Evolutionary conservation across 1,140 invertebrate species (phyloP), one percentile per base, ranked within the genome.

Genomic region (Aphelenchoides besseyi): DNA sequence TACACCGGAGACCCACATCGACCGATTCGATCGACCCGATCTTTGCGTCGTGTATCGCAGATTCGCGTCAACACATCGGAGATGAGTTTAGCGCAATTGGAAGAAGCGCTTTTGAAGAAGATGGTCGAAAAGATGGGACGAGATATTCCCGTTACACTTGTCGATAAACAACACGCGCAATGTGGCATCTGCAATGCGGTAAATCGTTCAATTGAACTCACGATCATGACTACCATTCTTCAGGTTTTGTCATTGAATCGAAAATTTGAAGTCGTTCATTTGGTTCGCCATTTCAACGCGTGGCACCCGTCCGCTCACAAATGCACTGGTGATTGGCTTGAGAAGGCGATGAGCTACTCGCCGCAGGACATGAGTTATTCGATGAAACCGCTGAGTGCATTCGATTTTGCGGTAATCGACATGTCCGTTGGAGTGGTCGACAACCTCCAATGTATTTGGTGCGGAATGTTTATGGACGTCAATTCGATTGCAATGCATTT

Each of bases 71-170:
- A 83, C 68, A 83, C 76, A 2, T 63, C 62, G 41, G 74, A 82
- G 53, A 83, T 83, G 82, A 41, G 71, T 18, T 16, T 83, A 12
- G 18, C 30, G 2, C 68, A 83, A 64, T 67, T 83, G 70, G 81
- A 83, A 52, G 48, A 61, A 23, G 79, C 79, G 32, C 41, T 83
- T 16, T 75, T 80, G 26, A 73, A 76, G 37, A 83, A 83, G 67
- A 81, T 83, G 80, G 79, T 83, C 26, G 82, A 83, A 63, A 83
- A 85, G 67, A 80, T 83, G 83, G 79, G 81, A 29, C 68, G 82
- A 26, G 74, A 73, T 62, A 80, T 82, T 29, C 81, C 81, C 23
- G 81, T 83, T 9, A 73, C 78, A 2, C 74, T 83, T 2, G 82
- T 83, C 5, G 82, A 83, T 62, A 85, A 84, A 64, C 71, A 73